Base-by-base conservation (phyloP, 2,888 invertebrate genomes). In the Celastrina argiolus region DNA sequence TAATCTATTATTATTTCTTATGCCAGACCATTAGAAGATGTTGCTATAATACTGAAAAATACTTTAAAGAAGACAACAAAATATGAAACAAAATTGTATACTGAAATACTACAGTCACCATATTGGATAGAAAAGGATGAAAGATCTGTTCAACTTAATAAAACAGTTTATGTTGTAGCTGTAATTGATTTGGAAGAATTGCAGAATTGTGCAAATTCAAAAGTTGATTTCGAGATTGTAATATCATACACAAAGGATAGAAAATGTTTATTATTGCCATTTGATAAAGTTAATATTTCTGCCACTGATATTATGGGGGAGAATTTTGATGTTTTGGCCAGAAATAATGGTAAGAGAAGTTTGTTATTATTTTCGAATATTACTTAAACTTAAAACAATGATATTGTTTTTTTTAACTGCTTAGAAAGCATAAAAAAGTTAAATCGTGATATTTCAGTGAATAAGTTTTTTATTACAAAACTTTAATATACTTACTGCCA, bases 1-100 rank as follows among this genome's bases (percentile, higher is more conserved):
- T 31, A 6, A 6, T 1, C 7, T 8, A 63, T 36, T 58, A 64
- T 63, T 42, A 26, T 16, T 64, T 10, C 64, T 66, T 16, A 36
- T 84, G 86, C 4, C 81, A 90, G 90, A 39, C 22, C 74, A 0
- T 56, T 87, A 42, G 77, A 85, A 70, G 75, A 86, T 64, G 72
- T 88, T 0, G 75, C 79, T 41, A 67, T 84, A 14, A 69, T 86
- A 0, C 69, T 88, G 12, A 81, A 87, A 69, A 73, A 75, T 16
- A 70, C 69, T 2, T 67, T 64, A 10, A 74, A 67, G 51, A 59
- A 64, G n/a, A 80, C 85, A 42, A 68, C 85, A 26, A 72, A 76
- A 22, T 87, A 88, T 69, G 76, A 73, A 12, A 85, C 87, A 64
- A 86, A 83, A 70, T 31, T 87, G n/a, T 88, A 76, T 73, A 72